phyloP scores from a whole-genome alignment of 1,140 invertebrate genomes.

The Pararge aegeria region DNA sequence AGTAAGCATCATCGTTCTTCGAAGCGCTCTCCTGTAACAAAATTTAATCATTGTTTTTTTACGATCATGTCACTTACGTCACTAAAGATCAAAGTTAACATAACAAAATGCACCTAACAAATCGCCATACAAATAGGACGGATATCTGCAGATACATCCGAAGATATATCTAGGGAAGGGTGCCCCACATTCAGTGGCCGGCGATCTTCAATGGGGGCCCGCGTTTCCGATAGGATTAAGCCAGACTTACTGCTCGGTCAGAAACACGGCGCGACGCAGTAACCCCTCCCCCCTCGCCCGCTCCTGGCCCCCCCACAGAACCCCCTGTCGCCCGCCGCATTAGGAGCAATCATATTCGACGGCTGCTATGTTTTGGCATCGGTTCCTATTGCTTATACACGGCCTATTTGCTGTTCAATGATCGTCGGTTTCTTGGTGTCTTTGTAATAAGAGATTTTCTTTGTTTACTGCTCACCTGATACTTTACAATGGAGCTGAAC shows the following conservation, averaged over 20 bases:
- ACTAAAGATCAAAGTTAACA: too few relatives aligned
- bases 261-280: constrained; percentile 69
- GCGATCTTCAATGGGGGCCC: constrained; percentile 74
- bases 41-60: too few relatives aligned
- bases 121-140: background rate
- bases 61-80: too few relatives aligned
- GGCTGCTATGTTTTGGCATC: constrained; percentile 75
- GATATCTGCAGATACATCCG: constrained; percentile 44
- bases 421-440: constrained; percentile 66
- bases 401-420: constrained; percentile 72
- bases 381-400: constrained; percentile 67
- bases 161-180: constrained; percentile 39
- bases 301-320: constrained; percentile 31
- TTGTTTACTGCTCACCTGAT: too few relatives aligned
- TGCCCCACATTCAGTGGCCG: constrained; percentile 38
- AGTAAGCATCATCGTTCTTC: too few relatives aligned
- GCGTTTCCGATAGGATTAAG: constrained; percentile 78
- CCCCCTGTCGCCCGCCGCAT: constrained; percentile 53
- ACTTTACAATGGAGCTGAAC: too few relatives aligned
- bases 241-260: constrained; percentile 78
- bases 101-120: background rate
- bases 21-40: too few relatives aligned
- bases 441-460: too few relatives aligned
- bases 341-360: constrained; percentile 78
- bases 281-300: constrained; percentile 38